Evolutionary conservation across 2,113 vertebrate species (phyloP), one percentile per base, ranked within the genome.

Genomic region (Pelmatolapia mariae): DNA sequence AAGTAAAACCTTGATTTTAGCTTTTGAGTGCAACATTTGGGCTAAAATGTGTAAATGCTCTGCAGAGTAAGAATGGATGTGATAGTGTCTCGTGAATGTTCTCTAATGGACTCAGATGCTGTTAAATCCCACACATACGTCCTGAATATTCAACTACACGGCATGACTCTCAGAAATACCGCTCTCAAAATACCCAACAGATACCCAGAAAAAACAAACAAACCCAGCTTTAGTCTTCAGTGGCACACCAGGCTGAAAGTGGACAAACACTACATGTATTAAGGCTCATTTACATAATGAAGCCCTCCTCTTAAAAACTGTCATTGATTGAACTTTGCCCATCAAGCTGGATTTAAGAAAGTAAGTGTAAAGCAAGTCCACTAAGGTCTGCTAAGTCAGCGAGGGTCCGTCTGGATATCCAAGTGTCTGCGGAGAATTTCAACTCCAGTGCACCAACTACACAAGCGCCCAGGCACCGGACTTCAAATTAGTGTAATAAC

Each of bases 341-440:
- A 59, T 59, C 26, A 16, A 59, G 56, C 26, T 59, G 13, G 26
- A 57, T 57, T 57, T 26, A 15, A 57, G 12, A 57, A 57, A 57
- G 54, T 24, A 3, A 56, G 54, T 56, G 54, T 57, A 26, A 26
- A 57, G 12, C 12, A 8, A 57, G 54, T 26, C 22, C 1, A 7
- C 53, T 22, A 54, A 22, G n/a, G 52, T 54, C 19, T 0, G 0
- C 19, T 12, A 12, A 54, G n/a, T 54, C 53, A 1, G 53, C n/a
- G 12, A 57, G 24, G 24, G 26, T 59, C 26, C 13, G 8, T 59
- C 24, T 59, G 56, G 56, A 59, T 15, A 29, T 29, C 24, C 56
- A 16, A 16, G 2, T 57, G 56, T 57, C 56, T 59, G 56, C 0
- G 7, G 24, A 59, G 26, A 59, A 59, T 29, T 29, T 59, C 57